Evolutionary conservation across 2,797 vertebrate species (phyloP).

Genomic region (Poeciliopsis gracilis): DNA sequence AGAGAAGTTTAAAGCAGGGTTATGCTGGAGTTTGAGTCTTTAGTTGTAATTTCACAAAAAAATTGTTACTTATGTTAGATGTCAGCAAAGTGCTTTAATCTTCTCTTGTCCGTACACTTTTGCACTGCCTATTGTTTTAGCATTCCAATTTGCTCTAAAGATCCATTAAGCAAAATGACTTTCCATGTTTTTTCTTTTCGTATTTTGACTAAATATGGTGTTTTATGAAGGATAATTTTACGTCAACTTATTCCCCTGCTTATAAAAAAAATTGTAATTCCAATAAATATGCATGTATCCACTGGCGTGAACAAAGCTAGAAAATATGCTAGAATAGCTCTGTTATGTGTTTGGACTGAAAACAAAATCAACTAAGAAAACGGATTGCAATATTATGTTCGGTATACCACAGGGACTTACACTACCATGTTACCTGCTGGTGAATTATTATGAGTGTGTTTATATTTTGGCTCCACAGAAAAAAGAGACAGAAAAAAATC

Average conservation of each 20-base stretch:
- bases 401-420: conserved; percentile 24
- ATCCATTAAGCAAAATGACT: neutral
- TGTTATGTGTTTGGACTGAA: conserved; percentile 30
- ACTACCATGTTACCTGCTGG: conserved; percentile 30
- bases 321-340: neutral
- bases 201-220: neutral
- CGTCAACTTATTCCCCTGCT: neutral
- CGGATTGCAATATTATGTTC: conserved; percentile 24
- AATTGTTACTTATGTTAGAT: neutral
- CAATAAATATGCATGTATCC: neutral
- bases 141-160: neutral
- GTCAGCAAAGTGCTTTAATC: neutral
- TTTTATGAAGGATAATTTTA: neutral
- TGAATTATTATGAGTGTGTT: conserved; percentile 26
- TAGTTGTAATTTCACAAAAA: neutral
- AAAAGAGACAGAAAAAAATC: neutral
- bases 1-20: neutral
- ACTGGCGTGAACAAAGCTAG: neutral
- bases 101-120: neutral
- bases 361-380: conserved; percentile 45
- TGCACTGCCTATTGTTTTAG: neutral
- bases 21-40: neutral
- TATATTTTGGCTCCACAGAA: neutral
- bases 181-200: neutral
- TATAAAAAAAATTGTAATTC: neutral